A percentile compares a stretch with the other conserved stretches of the same genome.
Conservation (phyloP, 2,113 vertebrate genomes). For the Rhea pennata region DNA sequence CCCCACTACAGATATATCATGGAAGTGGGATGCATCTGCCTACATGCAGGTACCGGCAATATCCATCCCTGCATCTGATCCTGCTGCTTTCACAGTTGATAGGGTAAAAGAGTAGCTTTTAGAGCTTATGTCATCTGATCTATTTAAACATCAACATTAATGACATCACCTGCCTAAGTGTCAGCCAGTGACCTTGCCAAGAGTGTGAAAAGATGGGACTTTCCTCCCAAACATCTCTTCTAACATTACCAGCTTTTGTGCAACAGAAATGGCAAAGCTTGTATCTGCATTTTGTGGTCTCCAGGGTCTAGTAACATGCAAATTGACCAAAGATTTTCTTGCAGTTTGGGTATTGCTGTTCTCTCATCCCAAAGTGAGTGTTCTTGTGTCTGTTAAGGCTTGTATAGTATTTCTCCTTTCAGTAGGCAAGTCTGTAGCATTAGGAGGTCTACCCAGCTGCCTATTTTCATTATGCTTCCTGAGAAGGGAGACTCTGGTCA, state of each 20-base stretch:
- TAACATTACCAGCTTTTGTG: not conserved
- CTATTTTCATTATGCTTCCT: not conserved
- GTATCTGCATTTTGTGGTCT: not conserved
- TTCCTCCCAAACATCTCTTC: not conserved
- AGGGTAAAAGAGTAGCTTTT: not conserved
- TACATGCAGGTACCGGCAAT: not conserved
- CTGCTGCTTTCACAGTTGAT: not conserved
- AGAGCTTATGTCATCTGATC: not conserved
- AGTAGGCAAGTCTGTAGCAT: not conserved
- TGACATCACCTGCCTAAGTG: slow-evolving; percentile 11
- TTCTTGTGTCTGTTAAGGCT: not conserved
- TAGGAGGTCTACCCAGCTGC: not conserved
- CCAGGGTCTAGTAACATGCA: not conserved
- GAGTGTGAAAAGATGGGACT: slow-evolving; percentile 32
- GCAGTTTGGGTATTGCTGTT: not conserved
- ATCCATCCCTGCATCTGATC: not conserved
- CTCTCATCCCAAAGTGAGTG: not conserved
- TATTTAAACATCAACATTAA: slow-evolving; percentile 39
- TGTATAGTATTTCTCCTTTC: not conserved
- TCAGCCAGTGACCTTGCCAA: not conserved
- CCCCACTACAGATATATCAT: not conserved
- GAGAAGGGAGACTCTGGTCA: not conserved
- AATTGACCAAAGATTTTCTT: not conserved
- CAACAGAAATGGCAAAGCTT: not conserved
- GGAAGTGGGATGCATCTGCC: not conserved